phyloP scores from a whole-genome alignment of 1,140 invertebrate species.

The Cyphomyrmex costatus region DNA sequence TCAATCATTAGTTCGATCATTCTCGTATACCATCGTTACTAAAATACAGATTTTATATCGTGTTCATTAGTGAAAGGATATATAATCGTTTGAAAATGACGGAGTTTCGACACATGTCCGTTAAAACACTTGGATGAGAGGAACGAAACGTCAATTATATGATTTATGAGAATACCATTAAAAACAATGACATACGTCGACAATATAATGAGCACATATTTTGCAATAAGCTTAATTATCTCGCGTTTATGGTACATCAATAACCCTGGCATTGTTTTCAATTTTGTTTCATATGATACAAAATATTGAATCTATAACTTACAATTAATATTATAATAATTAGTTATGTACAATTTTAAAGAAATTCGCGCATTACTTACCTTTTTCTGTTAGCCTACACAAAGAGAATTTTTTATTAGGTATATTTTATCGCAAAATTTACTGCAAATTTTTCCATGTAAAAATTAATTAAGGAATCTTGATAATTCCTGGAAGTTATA shows the following conservation, averaged over 20 bases:
- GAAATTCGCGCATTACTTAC: no score
- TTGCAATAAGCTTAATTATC: constrained; percentile 36
- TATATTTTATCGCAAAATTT: no score
- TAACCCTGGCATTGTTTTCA: constrained; percentile 2
- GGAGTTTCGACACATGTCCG: constrained; percentile 31
- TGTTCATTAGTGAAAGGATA: background rate
- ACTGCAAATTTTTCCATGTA: no score
- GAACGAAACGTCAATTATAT: constrained; percentile 20
- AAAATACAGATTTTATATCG: background rate
- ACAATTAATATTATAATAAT: no score
- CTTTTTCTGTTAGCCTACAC: no score
- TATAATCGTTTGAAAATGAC: constrained; percentile 30
- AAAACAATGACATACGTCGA: constrained; percentile 17
- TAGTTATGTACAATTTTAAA: no score
- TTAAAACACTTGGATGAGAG: constrained; percentile 11
- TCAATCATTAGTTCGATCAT: background rate
- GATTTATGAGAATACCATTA: constrained; percentile 23
- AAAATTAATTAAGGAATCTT: no score
- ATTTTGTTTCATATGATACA: background rate
- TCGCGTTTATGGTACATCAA: background rate
- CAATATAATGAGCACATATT: background rate
- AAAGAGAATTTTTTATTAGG: no score
- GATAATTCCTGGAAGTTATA: no score
- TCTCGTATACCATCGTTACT: constrained; percentile 6
- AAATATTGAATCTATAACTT: background rate